phyloP scores from a whole-genome alignment of 1,140 invertebrate species.

The Glomeris maerens region DNA sequence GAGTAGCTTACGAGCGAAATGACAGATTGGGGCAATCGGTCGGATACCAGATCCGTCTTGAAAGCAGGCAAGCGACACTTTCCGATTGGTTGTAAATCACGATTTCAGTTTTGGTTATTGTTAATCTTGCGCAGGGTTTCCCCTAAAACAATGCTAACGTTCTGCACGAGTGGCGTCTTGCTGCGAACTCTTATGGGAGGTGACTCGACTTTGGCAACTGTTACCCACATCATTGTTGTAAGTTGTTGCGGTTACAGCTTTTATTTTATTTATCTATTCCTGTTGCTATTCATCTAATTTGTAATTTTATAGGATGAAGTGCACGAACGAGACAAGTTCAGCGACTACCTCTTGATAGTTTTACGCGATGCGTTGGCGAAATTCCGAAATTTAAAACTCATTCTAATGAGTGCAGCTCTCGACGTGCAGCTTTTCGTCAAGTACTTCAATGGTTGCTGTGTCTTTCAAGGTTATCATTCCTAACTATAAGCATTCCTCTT shows the following conservation, averaged over 20 bases:
- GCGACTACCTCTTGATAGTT: slow-evolving; percentile 80
- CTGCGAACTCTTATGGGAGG: slow-evolving; percentile 68
- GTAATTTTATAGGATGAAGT: slow-evolving; percentile 85
- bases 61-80: slow-evolving; percentile 39
- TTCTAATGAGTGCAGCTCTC: slow-evolving; percentile 92
- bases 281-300: slow-evolving; percentile 5
- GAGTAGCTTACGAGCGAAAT: slow-evolving; percentile 57
- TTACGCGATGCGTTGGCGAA: slow-evolving; percentile 57
- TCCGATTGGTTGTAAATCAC: slow-evolving; percentile 5
- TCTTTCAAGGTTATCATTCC: slow-evolving; percentile 9
- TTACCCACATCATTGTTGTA: slow-evolving; percentile 57
- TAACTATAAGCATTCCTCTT: slow-evolving; percentile 14
- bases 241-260: slow-evolving; percentile 16
- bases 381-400: slow-evolving; percentile 56
- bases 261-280: slow-evolving; percentile 3
- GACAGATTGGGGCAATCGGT: slow-evolving; percentile 74
- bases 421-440: slow-evolving; percentile 61
- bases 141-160: slow-evolving; percentile 65
- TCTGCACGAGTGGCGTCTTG: slow-evolving; percentile 83
- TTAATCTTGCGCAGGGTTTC: slow-evolving; percentile 46
- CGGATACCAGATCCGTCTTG: slow-evolving; percentile 86
- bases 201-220: slow-evolving; percentile 44
- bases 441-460: slow-evolving; percentile 60
- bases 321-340: slow-evolving; percentile 82
- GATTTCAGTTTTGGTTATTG: slow-evolving; percentile 10